phyloP scores from a whole-genome alignment of 2,113 vertebrate species.

The Gobius niger region DNA sequence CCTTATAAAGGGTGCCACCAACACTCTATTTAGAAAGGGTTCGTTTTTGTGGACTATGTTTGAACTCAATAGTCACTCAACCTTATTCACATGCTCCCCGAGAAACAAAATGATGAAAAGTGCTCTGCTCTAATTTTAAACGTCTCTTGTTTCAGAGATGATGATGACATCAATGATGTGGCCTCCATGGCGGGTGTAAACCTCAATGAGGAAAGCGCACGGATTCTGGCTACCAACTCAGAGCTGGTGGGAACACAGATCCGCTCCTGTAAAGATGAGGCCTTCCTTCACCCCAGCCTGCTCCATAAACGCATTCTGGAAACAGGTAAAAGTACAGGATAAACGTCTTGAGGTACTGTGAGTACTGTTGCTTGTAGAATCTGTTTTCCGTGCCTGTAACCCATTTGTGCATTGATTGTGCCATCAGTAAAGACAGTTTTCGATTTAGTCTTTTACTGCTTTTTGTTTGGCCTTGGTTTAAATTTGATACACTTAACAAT shows the following conservation, averaged over 20 bases:
- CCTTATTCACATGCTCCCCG: neutral
- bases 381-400: conserved; percentile 36
- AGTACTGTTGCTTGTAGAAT: conserved; percentile 16
- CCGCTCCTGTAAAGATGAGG: conserved; percentile 86
- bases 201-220: conserved; percentile 85
- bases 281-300: conserved; percentile 82
- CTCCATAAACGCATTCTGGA: conserved; percentile 85
- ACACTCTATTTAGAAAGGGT: conserved; percentile 7
- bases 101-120: neutral
- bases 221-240: conserved; percentile 84
- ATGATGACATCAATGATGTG: conserved; percentile 88
- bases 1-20: neutral
- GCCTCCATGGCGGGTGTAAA: conserved; percentile 88
- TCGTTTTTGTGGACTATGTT: neutral
- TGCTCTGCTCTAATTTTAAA: neutral
- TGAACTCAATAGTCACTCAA: neutral
- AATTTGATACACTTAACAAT: conserved; percentile 73
- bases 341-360: neutral
- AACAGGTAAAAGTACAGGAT: conserved; percentile 70
- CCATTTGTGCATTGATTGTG: conserved; percentile 60
- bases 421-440: conserved; percentile 63
- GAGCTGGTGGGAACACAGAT: conserved; percentile 84
- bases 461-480: conserved; percentile 69
- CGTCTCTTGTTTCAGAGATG: conserved; percentile 73
- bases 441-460: conserved; percentile 50